phyloP scores from a whole-genome alignment of 2,113 vertebrate genomes.

The Potamarius usumacintae region DNA sequence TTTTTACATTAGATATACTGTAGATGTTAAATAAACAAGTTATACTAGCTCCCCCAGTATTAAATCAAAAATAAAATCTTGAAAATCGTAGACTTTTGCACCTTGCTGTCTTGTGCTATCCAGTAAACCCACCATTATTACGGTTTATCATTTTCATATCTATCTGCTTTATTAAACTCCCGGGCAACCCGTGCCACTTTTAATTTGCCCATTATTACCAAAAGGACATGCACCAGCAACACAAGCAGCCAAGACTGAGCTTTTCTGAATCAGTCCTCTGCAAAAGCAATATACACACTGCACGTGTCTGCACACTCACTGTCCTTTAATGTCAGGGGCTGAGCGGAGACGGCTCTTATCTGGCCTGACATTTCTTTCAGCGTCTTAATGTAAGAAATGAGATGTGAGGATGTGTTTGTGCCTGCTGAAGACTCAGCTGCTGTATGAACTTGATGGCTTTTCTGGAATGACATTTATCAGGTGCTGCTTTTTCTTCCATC shows the following conservation, averaged over 20 bases:
- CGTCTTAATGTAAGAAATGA: slow-evolving; percentile 68
- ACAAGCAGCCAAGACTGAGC: slow-evolving; percentile 52
- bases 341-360: slow-evolving; percentile 64
- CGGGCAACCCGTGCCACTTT: slow-evolving; percentile 32
- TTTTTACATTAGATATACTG: neutral
- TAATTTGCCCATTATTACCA: slow-evolving; percentile 50
- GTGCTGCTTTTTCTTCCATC: neutral
- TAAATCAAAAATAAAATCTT: neutral
- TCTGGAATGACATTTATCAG: slow-evolving; percentile 64
- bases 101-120: neutral
- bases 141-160: slow-evolving; percentile 41
- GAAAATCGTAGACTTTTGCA: neutral
- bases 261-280: slow-evolving; percentile 50
- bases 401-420: slow-evolving; percentile 59
- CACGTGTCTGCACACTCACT: slow-evolving; percentile 34
- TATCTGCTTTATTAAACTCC: slow-evolving; percentile 29
- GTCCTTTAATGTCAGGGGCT: slow-evolving; percentile 59
- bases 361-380: slow-evolving; percentile 69
- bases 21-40: neutral
- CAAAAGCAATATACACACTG: slow-evolving; percentile 59
- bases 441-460: slow-evolving; percentile 54
- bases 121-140: slow-evolving; percentile 34
- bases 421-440: slow-evolving; percentile 46
- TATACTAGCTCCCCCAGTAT: neutral
- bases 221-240: slow-evolving; percentile 46